These are phyloP conservation scores for Apocheima hispidaria DNA, from an alignment of 2,888 invertebrate genomes.

Conservation along the genomic window DNA sequence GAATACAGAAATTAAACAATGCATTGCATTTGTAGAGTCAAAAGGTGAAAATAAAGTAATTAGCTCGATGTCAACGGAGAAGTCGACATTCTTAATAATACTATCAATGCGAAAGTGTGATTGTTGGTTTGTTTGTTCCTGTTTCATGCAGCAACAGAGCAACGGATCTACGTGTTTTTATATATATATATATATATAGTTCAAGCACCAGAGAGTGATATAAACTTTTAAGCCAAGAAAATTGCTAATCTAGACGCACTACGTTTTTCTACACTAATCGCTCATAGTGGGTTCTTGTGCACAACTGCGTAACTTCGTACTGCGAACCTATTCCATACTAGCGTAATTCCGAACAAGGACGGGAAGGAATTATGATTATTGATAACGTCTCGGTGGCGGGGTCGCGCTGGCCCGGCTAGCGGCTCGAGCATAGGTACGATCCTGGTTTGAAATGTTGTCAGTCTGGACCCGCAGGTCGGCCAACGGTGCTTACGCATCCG, in stretches of 20 bases:
- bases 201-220: no score
- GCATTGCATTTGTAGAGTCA: not conserved
- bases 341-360: slow-evolving; percentile 42
- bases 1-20: no score
- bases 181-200: no score
- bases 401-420: slow-evolving; percentile 32
- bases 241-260: slow-evolving; percentile 7
- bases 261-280: slow-evolving; percentile 19
- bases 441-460: slow-evolving; percentile 65
- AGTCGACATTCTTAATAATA: not conserved
- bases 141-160: no score
- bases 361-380: slow-evolving; percentile 47
- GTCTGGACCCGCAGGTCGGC: slow-evolving; percentile 62
- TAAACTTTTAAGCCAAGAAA: no score
- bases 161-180: no score
- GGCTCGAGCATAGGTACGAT: slow-evolving; percentile 40
- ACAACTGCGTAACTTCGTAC: slow-evolving; percentile 38
- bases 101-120: no score
- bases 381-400: slow-evolving; percentile 42
- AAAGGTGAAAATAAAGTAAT: not conserved
- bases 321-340: slow-evolving; percentile 38
- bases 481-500: slow-evolving; percentile 69
- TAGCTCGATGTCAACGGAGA: slow-evolving; percentile 5
- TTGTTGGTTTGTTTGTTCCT: no score
- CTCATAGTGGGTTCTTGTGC: slow-evolving; percentile 19